These are phyloP conservation scores for Matsumyia berberina DNA, from an alignment of 2,888 invertebrate species.

Conservation along the genomic window DNA sequence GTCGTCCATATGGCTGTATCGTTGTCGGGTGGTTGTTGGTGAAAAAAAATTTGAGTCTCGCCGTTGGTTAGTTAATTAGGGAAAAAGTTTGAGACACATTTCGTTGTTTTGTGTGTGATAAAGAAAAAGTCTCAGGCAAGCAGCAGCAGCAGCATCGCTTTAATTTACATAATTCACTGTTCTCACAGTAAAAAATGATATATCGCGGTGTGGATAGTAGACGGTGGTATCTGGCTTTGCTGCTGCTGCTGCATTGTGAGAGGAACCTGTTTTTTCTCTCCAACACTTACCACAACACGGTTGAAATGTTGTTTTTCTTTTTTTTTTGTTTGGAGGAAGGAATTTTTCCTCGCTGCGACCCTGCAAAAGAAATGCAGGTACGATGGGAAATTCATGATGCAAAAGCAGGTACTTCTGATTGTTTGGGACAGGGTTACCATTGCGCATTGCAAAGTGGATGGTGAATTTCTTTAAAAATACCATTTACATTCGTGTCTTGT, in stretches of 20 bases:
- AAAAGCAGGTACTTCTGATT: constrained; percentile 68
- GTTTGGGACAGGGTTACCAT: constrained; percentile 63
- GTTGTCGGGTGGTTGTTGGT: constrained; percentile 55
- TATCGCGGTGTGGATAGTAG: constrained; percentile 44
- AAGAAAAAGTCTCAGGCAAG: constrained; percentile 41
- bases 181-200: constrained; percentile 63
- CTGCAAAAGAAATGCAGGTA: constrained; percentile 68
- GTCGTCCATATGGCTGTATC: constrained; percentile 52
- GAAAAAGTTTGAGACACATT: constrained; percentile 25
- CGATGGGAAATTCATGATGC: constrained; percentile 64
- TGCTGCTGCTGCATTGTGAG: constrained; percentile 63
- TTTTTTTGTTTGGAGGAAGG: constrained; percentile 47
- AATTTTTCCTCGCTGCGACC: constrained; percentile 58
- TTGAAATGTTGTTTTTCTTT: constrained; percentile 67
- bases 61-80: neutral
- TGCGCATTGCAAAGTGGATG: neutral
- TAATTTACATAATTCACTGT: constrained; percentile 72
- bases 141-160: constrained; percentile 44
- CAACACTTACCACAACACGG: constrained; percentile 59
- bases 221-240: constrained; percentile 54
- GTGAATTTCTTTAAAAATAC: neutral
- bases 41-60: constrained; percentile 6
- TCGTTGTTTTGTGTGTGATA: constrained; percentile 26
- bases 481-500: neutral
- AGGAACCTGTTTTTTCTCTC: constrained; percentile 69